These are phyloP conservation scores for Pelvicachromis taeniatus DNA, from an alignment of 2,113 vertebrate genomes.

Conservation along the genomic window DNA sequence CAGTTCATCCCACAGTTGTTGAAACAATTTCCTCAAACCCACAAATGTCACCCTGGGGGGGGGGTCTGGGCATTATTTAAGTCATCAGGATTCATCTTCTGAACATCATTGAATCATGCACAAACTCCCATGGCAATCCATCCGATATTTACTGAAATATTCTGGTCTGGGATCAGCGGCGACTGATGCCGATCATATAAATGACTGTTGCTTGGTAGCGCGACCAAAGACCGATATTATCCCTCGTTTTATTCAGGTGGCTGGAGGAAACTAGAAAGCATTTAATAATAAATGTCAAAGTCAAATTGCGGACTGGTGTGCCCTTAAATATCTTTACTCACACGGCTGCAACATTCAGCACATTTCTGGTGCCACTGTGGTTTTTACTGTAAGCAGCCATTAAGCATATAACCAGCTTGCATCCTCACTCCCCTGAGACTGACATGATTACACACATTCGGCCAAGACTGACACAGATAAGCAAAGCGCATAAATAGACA, in stretches of 20 bases:
- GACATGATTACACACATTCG: neutral
- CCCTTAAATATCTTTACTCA: neutral
- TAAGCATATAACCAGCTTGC: slow-evolving; percentile 8
- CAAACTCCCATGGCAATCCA: neutral
- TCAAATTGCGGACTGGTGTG: neutral
- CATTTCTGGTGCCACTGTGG: neutral
- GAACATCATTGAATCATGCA: neutral
- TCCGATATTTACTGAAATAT: neutral
- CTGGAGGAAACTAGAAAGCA: neutral
- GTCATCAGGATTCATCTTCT: neutral
- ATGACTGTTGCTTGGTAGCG: neutral
- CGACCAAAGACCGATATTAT: neutral
- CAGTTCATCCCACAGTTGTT: neutral
- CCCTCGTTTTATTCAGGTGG: neutral
- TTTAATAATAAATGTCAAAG: neutral
- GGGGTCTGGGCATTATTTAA: neutral
- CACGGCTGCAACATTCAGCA: neutral
- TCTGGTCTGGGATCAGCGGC: neutral
- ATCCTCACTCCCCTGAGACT: neutral
- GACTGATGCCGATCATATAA: neutral
- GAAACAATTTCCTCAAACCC: neutral
- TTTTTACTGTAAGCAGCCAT: neutral
- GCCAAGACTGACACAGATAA: slow-evolving; percentile 8
- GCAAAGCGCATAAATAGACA: slow-evolving; percentile 15
- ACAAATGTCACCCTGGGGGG: neutral